These are phyloP conservation scores for Hirtodrosophila cameraria DNA, from an alignment of 2,888 invertebrate genomes.

Conservation along the genomic window DNA sequence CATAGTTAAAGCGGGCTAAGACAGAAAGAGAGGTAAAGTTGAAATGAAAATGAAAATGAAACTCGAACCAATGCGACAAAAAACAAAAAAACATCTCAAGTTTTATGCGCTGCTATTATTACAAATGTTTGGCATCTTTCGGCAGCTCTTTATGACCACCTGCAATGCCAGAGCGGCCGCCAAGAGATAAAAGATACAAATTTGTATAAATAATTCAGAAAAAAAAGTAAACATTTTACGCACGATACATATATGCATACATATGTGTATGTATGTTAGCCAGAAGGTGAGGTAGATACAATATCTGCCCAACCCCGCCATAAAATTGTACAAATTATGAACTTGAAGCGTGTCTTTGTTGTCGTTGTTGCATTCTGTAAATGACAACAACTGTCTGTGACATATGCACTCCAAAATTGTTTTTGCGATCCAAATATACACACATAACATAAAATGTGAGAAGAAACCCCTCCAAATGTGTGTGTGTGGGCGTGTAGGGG, in stretches of 20 bases:
- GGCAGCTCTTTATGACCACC: conserved; percentile 67
- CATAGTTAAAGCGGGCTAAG: background rate
- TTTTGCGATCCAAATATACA: conserved; percentile 39
- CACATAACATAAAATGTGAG: conserved; percentile 17
- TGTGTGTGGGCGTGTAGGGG: conserved; percentile 3
- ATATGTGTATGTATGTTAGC: background rate
- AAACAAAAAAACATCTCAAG: conserved; percentile 44
- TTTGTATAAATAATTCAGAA: conserved; percentile 65
- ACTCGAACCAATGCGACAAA: conserved; percentile 26
- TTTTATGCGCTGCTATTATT: conserved; percentile 67
- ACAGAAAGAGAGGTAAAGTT: background rate
- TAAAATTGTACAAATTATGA: conserved; percentile 68
- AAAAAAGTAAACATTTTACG: conserved; percentile 16
- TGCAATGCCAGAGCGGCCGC: conserved; percentile 54
- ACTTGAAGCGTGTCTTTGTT: conserved; percentile 55
- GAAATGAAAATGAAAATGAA: conserved; percentile 33
- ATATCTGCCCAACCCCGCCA: conserved; percentile 20
- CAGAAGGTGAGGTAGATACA: conserved; percentile 7
- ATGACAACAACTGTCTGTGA: conserved; percentile 35
- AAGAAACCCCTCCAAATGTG: conserved; percentile 1
- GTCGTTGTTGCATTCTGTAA: conserved; percentile 31
- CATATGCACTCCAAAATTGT: conserved; percentile 65
- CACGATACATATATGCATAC: background rate
- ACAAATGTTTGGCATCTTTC: conserved; percentile 54
- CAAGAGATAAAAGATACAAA: conserved; percentile 49